Percentiles rank a stretch among this genome's conserved stretches.
Conservation (phyloP, 2,888 invertebrate species). For the Stenichneumon culpator region DNA sequence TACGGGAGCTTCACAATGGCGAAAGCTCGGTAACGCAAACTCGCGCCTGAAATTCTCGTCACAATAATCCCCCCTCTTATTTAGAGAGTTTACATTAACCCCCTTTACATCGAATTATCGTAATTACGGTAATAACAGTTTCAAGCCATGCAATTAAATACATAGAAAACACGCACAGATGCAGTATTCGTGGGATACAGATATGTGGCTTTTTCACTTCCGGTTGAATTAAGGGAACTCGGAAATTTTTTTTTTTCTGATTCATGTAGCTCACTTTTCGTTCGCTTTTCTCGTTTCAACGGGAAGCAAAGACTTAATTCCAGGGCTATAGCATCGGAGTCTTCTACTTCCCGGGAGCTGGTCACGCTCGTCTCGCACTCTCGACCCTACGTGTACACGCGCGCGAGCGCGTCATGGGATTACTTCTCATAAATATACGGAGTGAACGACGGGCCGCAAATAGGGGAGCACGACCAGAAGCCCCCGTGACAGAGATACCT, state of each 20-base stretch:
- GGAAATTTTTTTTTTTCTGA: slow-evolving; percentile 11
- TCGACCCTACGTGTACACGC: neutral
- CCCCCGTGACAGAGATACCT: slow-evolving; percentile 39
- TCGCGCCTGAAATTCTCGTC: neutral
- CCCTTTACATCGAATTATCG: neutral
- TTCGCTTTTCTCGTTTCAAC: slow-evolving; percentile 10
- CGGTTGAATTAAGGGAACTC: neutral
- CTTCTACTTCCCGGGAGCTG: slow-evolving; percentile 20
- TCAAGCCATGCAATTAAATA: neutral
- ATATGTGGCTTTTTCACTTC: neutral
- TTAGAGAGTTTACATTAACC: neutral
- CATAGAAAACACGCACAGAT: neutral
- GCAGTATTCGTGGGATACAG: neutral
- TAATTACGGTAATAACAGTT: neutral
- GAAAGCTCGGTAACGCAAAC: slow-evolving; percentile 4
- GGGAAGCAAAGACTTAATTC: slow-evolving; percentile 41
- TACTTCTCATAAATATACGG: slow-evolving; percentile 61
- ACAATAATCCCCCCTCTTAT: neutral
- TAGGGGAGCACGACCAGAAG: slow-evolving; percentile 27
- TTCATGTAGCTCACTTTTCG: slow-evolving; percentile 11
- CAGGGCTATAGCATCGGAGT: slow-evolving; percentile 14
- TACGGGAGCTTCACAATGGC: neutral
- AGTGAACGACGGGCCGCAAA: slow-evolving; percentile 17
- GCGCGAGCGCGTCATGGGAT: slow-evolving; percentile 50
- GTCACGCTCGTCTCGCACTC: slow-evolving; percentile 5